Evolutionary conservation across 2,888 invertebrate genomes (phyloP).

Genomic region (Trissolcus japonicus): DNA sequence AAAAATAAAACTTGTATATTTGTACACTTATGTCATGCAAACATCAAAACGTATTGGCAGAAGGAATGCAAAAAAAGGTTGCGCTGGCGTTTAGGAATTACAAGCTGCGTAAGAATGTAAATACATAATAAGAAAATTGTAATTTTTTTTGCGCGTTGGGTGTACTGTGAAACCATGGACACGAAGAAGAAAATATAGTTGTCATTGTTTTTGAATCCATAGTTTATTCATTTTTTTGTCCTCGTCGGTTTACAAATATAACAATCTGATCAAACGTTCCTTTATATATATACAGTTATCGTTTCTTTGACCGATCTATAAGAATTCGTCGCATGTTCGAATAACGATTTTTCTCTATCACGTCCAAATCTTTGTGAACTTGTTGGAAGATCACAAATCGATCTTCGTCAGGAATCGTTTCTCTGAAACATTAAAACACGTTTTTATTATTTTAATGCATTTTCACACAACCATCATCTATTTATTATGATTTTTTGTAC

Average conservation of each 20-base stretch:
- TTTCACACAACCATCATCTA: not conserved
- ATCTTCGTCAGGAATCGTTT: conserved; percentile 92
- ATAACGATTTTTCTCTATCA: conserved; percentile 82
- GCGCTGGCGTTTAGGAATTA: no score
- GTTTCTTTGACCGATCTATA: conserved; percentile 79
- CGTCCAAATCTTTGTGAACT: conserved; percentile 85
- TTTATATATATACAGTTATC: conserved; percentile 14
- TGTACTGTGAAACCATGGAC: conserved; percentile 13
- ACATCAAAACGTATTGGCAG: no score
- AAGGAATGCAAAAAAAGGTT: no score
- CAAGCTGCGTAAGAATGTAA: not conserved
- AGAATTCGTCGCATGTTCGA: conserved; percentile 81
- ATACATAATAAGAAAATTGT: conserved; percentile 4
- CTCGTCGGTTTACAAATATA: not conserved
- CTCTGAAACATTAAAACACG: conserved; percentile 74
- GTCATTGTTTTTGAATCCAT: conserved; percentile 40
- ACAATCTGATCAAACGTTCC: not conserved
- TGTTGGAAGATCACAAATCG: conserved; percentile 90
- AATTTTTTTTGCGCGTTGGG: conserved; percentile 9
- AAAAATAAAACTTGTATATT: no score
- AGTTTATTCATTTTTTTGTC: conserved; percentile 22
- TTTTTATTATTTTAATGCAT: not conserved
- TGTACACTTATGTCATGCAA: no score
- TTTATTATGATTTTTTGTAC: conserved; percentile 70
- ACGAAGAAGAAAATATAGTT: conserved; percentile 22